Conservation (phyloP, 2,888 invertebrate genomes). For the Pocota personata region DNA sequence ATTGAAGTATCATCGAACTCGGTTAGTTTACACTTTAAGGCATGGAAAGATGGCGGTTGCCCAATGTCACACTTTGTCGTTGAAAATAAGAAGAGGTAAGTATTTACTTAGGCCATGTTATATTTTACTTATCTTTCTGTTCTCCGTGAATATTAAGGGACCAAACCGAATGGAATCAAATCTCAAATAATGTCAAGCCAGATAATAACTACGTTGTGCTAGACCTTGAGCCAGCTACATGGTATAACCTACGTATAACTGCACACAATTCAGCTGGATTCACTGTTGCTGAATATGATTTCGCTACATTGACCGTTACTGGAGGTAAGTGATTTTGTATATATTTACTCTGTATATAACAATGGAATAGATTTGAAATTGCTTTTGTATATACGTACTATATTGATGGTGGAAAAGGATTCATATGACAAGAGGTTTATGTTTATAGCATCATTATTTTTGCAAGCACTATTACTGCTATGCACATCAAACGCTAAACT, state of each 20-base stretch:
- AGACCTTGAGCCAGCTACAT: constrained; percentile 95
- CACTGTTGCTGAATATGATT: constrained; percentile 97
- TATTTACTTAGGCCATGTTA: not conserved
- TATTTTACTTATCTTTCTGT: constrained; percentile 2
- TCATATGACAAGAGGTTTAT: constrained; percentile 29
- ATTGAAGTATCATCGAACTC: constrained; percentile 97
- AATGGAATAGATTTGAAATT: constrained; percentile 76
- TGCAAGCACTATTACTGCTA: constrained; percentile 21
- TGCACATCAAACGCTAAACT: not conserved
- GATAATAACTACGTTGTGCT: constrained; percentile 95
- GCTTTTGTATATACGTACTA: constrained; percentile 82
- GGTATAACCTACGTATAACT: constrained; percentile 96
- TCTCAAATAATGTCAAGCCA: constrained; percentile 95
- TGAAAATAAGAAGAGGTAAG: constrained; percentile 95
- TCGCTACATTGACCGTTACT: constrained; percentile 95
- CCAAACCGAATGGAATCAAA: constrained; percentile 96
- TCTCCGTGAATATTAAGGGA: constrained; percentile 86
- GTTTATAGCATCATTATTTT: not conserved
- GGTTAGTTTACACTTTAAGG: constrained; percentile 94
- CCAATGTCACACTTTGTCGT: constrained; percentile 98
- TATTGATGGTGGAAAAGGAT: constrained; percentile 61
- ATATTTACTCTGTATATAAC: constrained; percentile 43
- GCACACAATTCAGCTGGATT: constrained; percentile 98
- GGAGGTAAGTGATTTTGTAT: constrained; percentile 87
- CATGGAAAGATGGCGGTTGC: constrained; percentile 98